A percentile compares a stretch with the other conserved stretches of the same genome.
These are phyloP conservation scores for Drosophila diplacantha DNA, from an alignment of 2,888 invertebrate species.

Conservation along the genomic window DNA sequence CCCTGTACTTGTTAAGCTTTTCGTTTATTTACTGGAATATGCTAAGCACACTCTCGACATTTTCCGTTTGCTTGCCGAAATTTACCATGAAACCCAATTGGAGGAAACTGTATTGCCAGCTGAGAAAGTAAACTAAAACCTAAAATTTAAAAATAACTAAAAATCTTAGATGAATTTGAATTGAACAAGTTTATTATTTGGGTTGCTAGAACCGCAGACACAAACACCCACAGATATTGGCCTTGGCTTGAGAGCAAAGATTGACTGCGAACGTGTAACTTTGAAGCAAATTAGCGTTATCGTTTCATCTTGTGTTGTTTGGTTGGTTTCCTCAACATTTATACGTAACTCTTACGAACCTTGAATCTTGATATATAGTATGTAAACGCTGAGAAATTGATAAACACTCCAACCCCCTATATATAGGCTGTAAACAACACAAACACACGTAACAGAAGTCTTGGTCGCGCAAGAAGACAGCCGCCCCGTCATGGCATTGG, in stretches of 20 bases:
- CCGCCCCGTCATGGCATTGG: constrained; percentile 79
- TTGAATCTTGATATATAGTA: constrained; percentile 19
- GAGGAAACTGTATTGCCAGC: constrained; percentile 8
- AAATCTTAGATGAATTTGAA: constrained; percentile 1
- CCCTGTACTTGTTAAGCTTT: constrained; percentile 42
- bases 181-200: constrained; percentile 1
- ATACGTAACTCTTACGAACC: constrained; percentile 26
- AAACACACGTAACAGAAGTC: constrained; percentile 79
- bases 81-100: constrained; percentile 16
- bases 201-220: constrained; percentile 21
- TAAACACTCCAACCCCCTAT: constrained; percentile 67
- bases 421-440: constrained; percentile 79
- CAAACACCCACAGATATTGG: constrained; percentile 9
- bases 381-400: constrained; percentile 48
- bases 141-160: neutral
- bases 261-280: constrained; percentile 31
- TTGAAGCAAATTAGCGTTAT: constrained; percentile 33
- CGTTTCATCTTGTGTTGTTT: constrained; percentile 17
- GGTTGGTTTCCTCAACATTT: constrained; percentile 21
- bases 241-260: constrained; percentile 30
- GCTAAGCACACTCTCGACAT: constrained; percentile 34
- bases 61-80: constrained; percentile 48
- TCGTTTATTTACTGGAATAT: constrained; percentile 43
- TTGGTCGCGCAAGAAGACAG: constrained; percentile 79
- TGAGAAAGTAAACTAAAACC: constrained; percentile 16